Evolutionary conservation across 2,797 vertebrate species (phyloP).

Genomic region (Dendrocincla tyrannina): DNA sequence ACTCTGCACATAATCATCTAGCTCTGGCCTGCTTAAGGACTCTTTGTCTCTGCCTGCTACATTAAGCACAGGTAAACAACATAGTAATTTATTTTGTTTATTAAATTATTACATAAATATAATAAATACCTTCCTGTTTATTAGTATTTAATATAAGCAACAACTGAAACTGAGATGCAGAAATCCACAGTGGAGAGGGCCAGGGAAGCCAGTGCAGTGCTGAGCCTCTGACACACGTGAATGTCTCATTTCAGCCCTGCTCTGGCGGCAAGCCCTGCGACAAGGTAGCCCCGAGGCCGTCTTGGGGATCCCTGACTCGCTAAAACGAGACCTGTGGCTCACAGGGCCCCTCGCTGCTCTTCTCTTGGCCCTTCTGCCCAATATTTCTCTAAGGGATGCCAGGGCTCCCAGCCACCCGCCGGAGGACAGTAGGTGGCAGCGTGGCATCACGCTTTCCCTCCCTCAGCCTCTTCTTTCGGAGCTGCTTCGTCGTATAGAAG

Average conservation of each 20-base stretch:
- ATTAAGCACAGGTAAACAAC: neutral
- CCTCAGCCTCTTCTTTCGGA: neutral
- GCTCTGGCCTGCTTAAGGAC: neutral
- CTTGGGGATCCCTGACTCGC: neutral
- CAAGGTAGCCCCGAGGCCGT: neutral
- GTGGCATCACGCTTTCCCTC: neutral
- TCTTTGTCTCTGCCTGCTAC: neutral
- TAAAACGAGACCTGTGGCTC: neutral
- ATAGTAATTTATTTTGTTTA: neutral
- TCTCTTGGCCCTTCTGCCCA: neutral
- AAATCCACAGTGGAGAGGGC: neutral
- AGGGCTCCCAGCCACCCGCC: neutral
- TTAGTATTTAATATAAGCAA: neutral
- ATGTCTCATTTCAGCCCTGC: neutral
- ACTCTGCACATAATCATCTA: neutral
- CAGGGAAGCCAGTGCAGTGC: fast-evolving
- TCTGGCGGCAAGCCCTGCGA: neutral
- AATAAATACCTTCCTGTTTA: neutral
- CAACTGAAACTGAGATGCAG: neutral
- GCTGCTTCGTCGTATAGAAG: fast-evolving
- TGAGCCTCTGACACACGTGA: neutral
- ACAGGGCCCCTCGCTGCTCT: too few species aligned
- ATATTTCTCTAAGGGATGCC: neutral
- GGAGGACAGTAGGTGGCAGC: constrained; percentile 45
- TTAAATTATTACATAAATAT: neutral